A percentile compares a stretch with the other conserved stretches of the same genome.
Conservation (phyloP, 2,888 invertebrate species). For the Mongoloraphidia duomilia region DNA sequence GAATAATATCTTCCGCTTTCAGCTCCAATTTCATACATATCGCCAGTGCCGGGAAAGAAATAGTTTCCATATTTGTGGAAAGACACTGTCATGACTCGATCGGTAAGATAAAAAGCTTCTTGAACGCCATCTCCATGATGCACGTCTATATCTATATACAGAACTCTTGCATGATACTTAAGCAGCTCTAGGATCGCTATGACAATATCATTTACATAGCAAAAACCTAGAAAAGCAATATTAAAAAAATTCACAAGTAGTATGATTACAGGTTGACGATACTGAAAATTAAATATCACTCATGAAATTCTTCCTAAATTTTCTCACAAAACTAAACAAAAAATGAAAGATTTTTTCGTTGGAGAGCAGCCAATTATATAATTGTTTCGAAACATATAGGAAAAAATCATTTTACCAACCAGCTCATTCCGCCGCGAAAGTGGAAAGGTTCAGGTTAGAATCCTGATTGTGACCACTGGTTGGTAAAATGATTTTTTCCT, state of each 20-base stretch:
- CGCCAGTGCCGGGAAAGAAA: slow-evolving; percentile 97
- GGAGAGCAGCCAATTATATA: too few species aligned
- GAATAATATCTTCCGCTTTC: slow-evolving; percentile 94
- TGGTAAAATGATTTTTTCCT: too few species aligned
- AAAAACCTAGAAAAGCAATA: slow-evolving; percentile 55
- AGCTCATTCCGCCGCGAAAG: too few species aligned
- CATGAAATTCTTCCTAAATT: too few species aligned
- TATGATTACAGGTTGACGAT: too few species aligned
- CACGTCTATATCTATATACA: slow-evolving; percentile 98
- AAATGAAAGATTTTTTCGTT: too few species aligned
- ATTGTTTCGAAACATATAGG: too few species aligned
- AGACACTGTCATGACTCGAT: slow-evolving; percentile 97
- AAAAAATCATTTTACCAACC: too few species aligned
- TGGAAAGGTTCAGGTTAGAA: too few species aligned
- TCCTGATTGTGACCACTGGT: too few species aligned
- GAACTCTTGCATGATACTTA: slow-evolving; percentile 83
- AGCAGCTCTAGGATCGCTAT: slow-evolving; percentile 90
- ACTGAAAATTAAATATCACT: neutral
- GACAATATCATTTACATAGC: slow-evolving; percentile 98
- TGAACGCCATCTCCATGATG: slow-evolving; percentile 96
- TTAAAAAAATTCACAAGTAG: too few species aligned
- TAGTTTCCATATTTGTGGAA: slow-evolving; percentile 98
- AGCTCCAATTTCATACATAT: slow-evolving; percentile 96
- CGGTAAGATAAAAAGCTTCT: slow-evolving; percentile 94
- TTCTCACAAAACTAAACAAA: too few species aligned